Evolutionary conservation across 1,140 invertebrate genomes (phyloP).

Genomic region (Diorhabda carinulata): DNA sequence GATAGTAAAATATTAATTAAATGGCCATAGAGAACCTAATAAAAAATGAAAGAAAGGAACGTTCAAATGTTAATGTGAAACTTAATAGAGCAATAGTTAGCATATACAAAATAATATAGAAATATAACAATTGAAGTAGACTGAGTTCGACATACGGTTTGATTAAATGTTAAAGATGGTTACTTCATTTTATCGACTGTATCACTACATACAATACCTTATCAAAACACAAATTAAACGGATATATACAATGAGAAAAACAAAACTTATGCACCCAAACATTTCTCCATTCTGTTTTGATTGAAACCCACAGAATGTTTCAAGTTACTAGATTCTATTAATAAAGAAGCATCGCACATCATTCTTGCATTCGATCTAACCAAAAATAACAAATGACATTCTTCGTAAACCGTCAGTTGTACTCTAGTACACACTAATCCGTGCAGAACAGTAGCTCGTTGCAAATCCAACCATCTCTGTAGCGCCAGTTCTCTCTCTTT

Average conservation of each 20-base stretch:
- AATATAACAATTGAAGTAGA: too few relatives aligned
- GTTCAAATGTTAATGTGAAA: too few relatives aligned
- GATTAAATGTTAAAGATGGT: too few relatives aligned
- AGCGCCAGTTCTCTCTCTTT: slow-evolving; percentile 66
- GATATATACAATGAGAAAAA: background rate
- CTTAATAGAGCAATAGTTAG: too few relatives aligned
- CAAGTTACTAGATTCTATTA: slow-evolving; percentile 52
- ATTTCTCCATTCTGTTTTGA: slow-evolving; percentile 15
- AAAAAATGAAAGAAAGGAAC: too few relatives aligned
- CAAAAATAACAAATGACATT: slow-evolving; percentile 75
- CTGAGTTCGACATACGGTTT: too few relatives aligned
- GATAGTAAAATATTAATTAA: too few relatives aligned
- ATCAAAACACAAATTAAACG: too few relatives aligned
- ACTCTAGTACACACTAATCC: slow-evolving; percentile 68
- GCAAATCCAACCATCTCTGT: slow-evolving; percentile 78
- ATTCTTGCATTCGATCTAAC: slow-evolving; percentile 74
- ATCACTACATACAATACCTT: too few relatives aligned
- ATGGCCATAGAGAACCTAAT: too few relatives aligned
- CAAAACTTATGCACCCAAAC: slow-evolving; percentile 7
- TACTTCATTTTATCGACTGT: too few relatives aligned
- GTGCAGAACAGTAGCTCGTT: slow-evolving; percentile 75
- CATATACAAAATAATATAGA: too few relatives aligned
- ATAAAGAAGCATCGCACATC: slow-evolving; percentile 72
- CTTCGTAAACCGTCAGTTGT: slow-evolving; percentile 71
- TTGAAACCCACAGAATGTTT: slow-evolving; percentile 20